Evolutionary conservation across 2,113 vertebrate genomes (phyloP), one percentile per base, ranked within the genome.

Genomic region (Centropus bengalensis): DNA sequence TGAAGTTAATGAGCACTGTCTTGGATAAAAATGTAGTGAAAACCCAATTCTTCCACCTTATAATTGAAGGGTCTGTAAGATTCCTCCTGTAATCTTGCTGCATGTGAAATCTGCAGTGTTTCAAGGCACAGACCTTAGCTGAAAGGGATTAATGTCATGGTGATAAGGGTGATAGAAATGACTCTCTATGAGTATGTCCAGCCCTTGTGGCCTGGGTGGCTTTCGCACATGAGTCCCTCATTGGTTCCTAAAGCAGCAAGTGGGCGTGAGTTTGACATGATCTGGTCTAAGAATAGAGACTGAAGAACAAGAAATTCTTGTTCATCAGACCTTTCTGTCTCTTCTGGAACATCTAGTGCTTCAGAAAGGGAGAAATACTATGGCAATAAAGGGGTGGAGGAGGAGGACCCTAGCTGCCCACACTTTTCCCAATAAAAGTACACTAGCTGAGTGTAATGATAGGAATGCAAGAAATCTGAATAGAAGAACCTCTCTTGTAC

Each of bases 341-440:
- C 64, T 23, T 71, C 66, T 93, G 90, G 86, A 95, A 92, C 82
- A 92, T 74, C 24, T 42, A 74, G 76, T 88, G 33, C 75, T 79
- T 81, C 22, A 20, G 55, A 33, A 52, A 3, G 3, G 58, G 22
- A n/a, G 45, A 47, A 88, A 55, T 47, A 24, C 55, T 70, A 10
- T 66, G 55, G 32, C 76, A 88, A 52, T 83, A 59, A 73, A 45
- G 36, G 27, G 67, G 36, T 52, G 75, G 71, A 90, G 42, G 44
- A 91, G 49, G 70, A 75, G 32, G 56, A 14, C 77, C 91, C 40
- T 91, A 75, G 30, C 40, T 80, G 70, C 62, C 76, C 73, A 63
- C 3, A 1, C 62, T 92, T 94, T 76, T 80, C 58, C 52, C 60
- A 33, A 60, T 52, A 71, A 75, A 93, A 94, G 58, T 94, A 69